These are phyloP conservation scores for Watsonalla cultraria DNA, from an alignment of 2,888 invertebrate genomes.

Conservation along the genomic window DNA sequence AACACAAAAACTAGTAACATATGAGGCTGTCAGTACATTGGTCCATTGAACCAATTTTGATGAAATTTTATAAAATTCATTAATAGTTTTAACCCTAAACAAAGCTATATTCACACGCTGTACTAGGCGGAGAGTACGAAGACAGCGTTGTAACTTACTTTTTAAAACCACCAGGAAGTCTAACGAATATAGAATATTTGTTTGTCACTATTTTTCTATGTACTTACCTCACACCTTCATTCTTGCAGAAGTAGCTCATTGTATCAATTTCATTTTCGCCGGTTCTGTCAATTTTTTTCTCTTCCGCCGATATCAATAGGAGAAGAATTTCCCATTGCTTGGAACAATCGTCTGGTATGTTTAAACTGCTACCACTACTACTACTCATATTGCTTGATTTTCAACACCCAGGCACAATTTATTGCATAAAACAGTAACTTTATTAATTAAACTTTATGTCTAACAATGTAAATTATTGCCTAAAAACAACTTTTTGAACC, in stretches of 20 bases:
- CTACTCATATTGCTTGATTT: constrained; percentile 35
- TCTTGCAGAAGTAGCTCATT: constrained; percentile 59
- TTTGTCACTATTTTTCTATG: neutral
- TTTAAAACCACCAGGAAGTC: too few species aligned
- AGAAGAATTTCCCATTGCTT: constrained; percentile 69
- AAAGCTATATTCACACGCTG: too few species aligned
- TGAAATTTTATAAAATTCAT: too few species aligned
- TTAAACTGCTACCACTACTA: constrained; percentile 30
- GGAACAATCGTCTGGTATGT: constrained; percentile 50
- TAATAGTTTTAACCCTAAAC: too few species aligned
- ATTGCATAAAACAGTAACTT: too few species aligned
- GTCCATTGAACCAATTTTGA: too few species aligned
- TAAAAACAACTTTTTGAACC: neutral
- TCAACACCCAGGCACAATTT: constrained; percentile 10
- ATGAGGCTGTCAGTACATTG: too few species aligned
- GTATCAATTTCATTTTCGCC: constrained; percentile 59
- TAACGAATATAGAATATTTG: too few species aligned
- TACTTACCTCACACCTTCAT: constrained; percentile 56
- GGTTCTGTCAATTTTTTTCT: constrained; percentile 63
- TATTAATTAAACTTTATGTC: too few species aligned
- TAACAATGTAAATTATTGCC: neutral
- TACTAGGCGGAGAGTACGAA: too few species aligned
- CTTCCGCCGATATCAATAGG: constrained; percentile 60
- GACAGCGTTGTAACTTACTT: too few species aligned
- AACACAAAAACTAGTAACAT: too few species aligned